Conservation (phyloP, 2,113 vertebrate species). For the Oryctolagus cuniculus region mOryCun1.1 NC_091445.1:76502501-76503000, state of each 20-base stretch:
- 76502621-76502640: too few species aligned
- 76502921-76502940: slow-evolving; percentile 35
- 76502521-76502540: too few species aligned
- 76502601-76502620: too few species aligned
- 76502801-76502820: neutral
- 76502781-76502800: neutral
- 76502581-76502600: too few species aligned
- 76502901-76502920: neutral
- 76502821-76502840: slow-evolving; percentile 9
- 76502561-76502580: too few species aligned
- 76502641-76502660: too few species aligned
- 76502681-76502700: too few species aligned
- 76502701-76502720: neutral
- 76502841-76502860: neutral
- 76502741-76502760: neutral
- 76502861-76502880: neutral
- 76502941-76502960: neutral
- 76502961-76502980: slow-evolving; percentile 93
- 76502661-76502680: too few species aligned
- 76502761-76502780: neutral
- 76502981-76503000: slow-evolving; percentile 91
- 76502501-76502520: too few species aligned
- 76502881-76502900: neutral
- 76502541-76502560: too few species aligned
- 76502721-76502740: neutral